These are phyloP conservation scores for Nothocercus nigrocapillus DNA, from an alignment of 2,113 vertebrate species.

Conservation along the genomic window DNA sequence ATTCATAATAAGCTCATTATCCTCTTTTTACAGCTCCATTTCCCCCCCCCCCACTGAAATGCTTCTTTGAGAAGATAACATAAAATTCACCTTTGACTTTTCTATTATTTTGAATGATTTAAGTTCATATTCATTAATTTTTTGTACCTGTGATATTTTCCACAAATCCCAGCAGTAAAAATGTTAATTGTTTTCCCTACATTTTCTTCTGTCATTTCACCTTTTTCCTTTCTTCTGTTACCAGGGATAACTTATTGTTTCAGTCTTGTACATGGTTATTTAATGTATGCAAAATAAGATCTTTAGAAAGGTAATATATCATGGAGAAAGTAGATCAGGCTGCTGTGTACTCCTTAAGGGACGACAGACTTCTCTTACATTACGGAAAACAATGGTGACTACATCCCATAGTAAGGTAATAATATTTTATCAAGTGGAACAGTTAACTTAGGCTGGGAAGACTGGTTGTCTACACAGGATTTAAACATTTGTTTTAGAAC, in stretches of 20 bases:
- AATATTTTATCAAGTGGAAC: not conserved
- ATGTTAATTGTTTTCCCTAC: constrained; percentile 15
- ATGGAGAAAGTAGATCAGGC: constrained; percentile 39
- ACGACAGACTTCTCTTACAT: not conserved
- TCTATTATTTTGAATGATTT: constrained; percentile 13
- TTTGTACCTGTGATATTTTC: constrained; percentile 44
- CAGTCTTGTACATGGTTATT: constrained; percentile 18
- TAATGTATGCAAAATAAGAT: constrained; percentile 32
- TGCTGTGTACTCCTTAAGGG: not conserved
- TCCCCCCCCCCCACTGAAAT: not conserved
- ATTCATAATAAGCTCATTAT: constrained; percentile 35
- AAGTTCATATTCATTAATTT: constrained; percentile 36
- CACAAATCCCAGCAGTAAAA: constrained; percentile 32
- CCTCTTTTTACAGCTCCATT: not conserved
- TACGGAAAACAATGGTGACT: not conserved
- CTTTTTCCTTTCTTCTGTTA: not conserved
- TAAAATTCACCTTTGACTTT: constrained; percentile 23
- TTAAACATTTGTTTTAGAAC: not conserved
- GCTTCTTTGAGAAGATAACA: not conserved
- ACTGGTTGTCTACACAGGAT: not conserved
- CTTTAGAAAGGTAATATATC: constrained; percentile 59
- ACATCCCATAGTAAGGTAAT: not conserved
- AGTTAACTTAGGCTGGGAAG: not conserved
- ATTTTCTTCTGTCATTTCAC: constrained; percentile 25
- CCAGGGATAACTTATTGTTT: not conserved